phyloP scores from a whole-genome alignment of 2,888 invertebrate species.

The Imbricaverruca yamaguchii region DNA sequence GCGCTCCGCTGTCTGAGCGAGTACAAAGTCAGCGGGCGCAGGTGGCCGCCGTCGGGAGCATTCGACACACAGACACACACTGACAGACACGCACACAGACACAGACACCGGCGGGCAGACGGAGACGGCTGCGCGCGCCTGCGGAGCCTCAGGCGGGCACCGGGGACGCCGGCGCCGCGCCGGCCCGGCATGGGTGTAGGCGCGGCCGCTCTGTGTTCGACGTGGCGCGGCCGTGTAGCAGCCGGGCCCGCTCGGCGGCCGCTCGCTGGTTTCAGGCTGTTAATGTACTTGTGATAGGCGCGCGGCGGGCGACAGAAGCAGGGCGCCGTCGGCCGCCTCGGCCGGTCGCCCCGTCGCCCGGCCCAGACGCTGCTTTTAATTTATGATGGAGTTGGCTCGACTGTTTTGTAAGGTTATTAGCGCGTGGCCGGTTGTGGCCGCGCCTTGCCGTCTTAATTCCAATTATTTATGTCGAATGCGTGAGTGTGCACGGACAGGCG shows the following conservation, averaged over 20 bases:
- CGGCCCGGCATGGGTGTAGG: not conserved
- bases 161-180: not conserved
- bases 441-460: slow-evolving; percentile 7
- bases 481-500: not conserved
- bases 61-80: not conserved
- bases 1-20: not conserved
- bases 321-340: not conserved
- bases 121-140: not conserved
- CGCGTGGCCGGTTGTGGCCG: not conserved
- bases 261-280: not conserved
- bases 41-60: not conserved
- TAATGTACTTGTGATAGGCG: slow-evolving; percentile 17
- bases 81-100: too few relatives aligned
- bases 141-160: not conserved
- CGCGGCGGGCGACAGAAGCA: not conserved
- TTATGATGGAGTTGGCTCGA: slow-evolving; percentile 7
- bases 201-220: not conserved
- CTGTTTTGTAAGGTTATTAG: slow-evolving; percentile 12
- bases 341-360: not conserved
- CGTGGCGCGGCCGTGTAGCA: not conserved
- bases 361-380: not conserved
- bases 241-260: not conserved
- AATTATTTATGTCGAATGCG: slow-evolving; percentile 17
- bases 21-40: slow-evolving; percentile 4
- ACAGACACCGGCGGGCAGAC: not conserved